Percentiles rank a stretch among this genome's conserved stretches.
phyloP scores from a whole-genome alignment of 2,888 invertebrate species.

The Temnothorax rugatulus region DNA sequence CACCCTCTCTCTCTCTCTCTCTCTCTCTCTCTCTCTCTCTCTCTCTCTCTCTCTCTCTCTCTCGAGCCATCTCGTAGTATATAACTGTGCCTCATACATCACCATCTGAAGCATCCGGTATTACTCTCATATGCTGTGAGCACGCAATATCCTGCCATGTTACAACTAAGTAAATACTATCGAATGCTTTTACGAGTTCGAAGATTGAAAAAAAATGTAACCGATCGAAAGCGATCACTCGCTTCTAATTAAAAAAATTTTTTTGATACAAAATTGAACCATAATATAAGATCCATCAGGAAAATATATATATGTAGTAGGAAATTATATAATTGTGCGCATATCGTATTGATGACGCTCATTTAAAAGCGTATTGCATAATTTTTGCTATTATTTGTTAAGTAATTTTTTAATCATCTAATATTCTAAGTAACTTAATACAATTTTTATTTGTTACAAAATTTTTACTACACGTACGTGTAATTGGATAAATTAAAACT shows the following conservation, averaged over 20 bases:
- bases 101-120: constrained; percentile 76
- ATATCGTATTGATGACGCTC: neutral
- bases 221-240: constrained; percentile 15
- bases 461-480: neutral
- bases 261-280: neutral
- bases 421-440: constrained; percentile 19
- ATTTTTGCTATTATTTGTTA: neutral
- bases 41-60: too few relatives aligned
- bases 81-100: constrained; percentile 70
- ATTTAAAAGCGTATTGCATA: neutral
- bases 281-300: neutral
- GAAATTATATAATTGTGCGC: neutral
- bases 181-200: constrained; percentile 43
- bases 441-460: neutral
- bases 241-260: constrained; percentile 8
- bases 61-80: constrained; percentile 68
- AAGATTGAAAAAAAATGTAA: constrained; percentile 43
- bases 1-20: too few relatives aligned
- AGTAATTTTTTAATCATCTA: neutral
- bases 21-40: too few relatives aligned
- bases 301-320: neutral
- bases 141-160: constrained; percentile 74
- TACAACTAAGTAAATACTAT: constrained; percentile 72
- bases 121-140: constrained; percentile 69
- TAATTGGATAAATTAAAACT: neutral